A percentile compares a stretch with the other conserved stretches of the same genome.
Conservation (phyloP, 2,888 invertebrate species). For the Allygus modestus region DNA sequence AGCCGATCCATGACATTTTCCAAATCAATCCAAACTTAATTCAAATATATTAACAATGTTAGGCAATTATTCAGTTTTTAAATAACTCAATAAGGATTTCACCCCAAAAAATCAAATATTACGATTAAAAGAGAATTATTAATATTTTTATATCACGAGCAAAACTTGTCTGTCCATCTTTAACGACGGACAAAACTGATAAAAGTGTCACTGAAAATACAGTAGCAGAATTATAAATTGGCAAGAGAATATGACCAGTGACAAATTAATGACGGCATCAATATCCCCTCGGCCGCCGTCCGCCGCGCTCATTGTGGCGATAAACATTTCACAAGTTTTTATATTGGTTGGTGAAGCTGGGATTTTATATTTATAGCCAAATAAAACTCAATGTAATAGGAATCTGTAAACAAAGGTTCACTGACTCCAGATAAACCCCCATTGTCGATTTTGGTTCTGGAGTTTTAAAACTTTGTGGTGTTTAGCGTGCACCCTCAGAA, state of each 20-base stretch:
- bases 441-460: background rate
- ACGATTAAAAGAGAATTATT: too few relatives aligned
- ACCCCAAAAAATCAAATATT: too few relatives aligned
- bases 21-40: too few relatives aligned
- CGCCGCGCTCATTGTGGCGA: background rate
- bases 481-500: too few relatives aligned
- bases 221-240: background rate
- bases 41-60: too few relatives aligned
- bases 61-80: too few relatives aligned
- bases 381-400: background rate
- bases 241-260: background rate
- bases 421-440: background rate
- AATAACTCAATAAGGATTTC: too few relatives aligned
- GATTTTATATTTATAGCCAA: conserved; percentile 2
- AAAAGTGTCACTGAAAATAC: background rate
- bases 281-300: too few relatives aligned
- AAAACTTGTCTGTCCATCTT: too few relatives aligned
- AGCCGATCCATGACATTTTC: too few relatives aligned
- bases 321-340: background rate
- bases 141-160: too few relatives aligned
- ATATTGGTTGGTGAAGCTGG: conserved; percentile 9
- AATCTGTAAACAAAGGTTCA: conserved; percentile 3
- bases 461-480: background rate
- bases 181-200: too few relatives aligned
- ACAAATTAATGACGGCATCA: conserved; percentile 14